Conservation (phyloP, 2,113 vertebrate genomes). For the Vicugna pacos region DNA sequence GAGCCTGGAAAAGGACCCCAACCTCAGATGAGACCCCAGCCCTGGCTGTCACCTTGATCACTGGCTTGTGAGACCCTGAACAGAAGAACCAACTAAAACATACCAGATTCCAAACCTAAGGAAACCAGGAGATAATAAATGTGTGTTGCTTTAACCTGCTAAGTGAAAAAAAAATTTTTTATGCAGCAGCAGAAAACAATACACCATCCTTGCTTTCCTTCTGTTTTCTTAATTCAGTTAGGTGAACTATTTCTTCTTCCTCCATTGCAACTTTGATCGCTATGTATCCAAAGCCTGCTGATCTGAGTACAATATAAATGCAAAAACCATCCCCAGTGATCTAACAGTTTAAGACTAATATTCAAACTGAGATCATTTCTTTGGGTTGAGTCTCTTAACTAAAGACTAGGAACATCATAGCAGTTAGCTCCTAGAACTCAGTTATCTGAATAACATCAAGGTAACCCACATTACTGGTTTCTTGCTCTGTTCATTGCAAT, state of each 20-base stretch:
- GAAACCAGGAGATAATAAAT: accelerated
- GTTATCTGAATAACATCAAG: not conserved
- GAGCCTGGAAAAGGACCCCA: not conserved
- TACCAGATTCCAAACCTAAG: accelerated
- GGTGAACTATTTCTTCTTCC: not conserved
- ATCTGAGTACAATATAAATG: not conserved
- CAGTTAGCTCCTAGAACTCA: not conserved
- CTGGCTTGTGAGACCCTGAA: not conserved
- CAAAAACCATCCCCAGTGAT: not conserved
- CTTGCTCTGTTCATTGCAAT: not conserved
- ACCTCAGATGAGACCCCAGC: not conserved
- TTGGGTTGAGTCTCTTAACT: not conserved
- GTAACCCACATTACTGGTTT: not conserved
- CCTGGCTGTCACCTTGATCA: not conserved
- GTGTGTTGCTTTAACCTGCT: not conserved
- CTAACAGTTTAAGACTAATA: not conserved
- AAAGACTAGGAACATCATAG: not conserved
- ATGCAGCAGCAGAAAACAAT: not conserved
- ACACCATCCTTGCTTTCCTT: accelerated
- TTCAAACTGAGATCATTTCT: not conserved
- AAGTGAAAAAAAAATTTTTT: not conserved
- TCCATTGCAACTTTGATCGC: accelerated
- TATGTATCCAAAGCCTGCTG: not conserved
- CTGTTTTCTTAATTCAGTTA: not conserved
- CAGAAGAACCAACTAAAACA: not conserved